Conservation (phyloP, 1,140 invertebrate genomes). For the Drosophila bipectinata region DNA sequence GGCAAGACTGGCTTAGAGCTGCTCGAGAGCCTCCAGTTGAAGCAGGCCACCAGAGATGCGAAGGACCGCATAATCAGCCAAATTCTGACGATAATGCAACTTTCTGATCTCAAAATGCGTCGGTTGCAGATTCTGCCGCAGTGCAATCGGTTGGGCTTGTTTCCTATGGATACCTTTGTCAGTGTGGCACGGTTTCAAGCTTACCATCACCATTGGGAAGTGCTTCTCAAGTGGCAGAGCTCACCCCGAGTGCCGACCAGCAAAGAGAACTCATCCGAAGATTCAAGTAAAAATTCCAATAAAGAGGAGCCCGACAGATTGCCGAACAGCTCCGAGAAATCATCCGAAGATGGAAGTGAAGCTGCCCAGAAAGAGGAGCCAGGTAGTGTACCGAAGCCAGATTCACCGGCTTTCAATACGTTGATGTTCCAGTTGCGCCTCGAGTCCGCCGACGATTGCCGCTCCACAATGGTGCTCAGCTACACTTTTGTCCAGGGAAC, state of each 20-base stretch:
- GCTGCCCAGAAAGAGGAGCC: neutral
- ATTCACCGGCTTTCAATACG: neutral
- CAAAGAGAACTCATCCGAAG: too few relatives aligned
- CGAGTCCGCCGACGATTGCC: neutral
- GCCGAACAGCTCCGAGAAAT: too few relatives aligned
- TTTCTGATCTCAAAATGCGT: constrained; percentile 9
- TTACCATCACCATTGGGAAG: constrained; percentile 5
- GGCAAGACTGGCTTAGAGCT: constrained; percentile 18
- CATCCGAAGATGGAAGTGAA: neutral
- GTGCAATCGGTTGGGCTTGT: neutral
- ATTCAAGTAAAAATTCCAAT: too few relatives aligned
- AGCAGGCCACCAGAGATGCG: neutral
- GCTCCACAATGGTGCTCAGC: neutral
- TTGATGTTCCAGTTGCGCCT: constrained; percentile 20
- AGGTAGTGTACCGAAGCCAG: neutral
- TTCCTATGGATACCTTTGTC: constrained; percentile 1
- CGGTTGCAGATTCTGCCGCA: constrained; percentile 16
- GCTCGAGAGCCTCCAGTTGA: neutral
- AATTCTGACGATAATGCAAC: constrained; percentile 21
- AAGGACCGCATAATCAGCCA: neutral
- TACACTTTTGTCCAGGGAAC: constrained; percentile 25
- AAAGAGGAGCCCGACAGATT: neutral
- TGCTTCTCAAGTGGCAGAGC: constrained; percentile 26
- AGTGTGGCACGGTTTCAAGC: neutral
- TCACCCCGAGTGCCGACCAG: neutral